phyloP scores from a whole-genome alignment of 2,797 vertebrate genomes.

The Bucorvus abyssinicus region DNA sequence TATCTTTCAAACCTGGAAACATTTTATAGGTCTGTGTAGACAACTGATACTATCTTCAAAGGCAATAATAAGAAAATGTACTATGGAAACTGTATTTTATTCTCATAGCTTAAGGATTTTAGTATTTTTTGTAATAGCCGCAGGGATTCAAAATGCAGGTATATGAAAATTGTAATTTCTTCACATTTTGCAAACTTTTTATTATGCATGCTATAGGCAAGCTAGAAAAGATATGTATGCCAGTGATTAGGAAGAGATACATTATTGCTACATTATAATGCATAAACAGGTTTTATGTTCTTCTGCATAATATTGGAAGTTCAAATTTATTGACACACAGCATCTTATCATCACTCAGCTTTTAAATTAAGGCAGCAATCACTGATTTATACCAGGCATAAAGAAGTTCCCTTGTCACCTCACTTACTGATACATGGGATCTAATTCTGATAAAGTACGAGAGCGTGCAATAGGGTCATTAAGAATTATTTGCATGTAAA shows the following conservation, averaged over 20 bases:
- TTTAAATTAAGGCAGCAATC: conserved; percentile 66
- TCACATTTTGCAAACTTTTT: conserved; percentile 62
- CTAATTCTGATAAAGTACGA: conserved; percentile 46
- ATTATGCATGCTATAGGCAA: conserved; percentile 73
- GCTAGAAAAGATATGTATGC: conserved; percentile 60
- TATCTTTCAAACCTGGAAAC: conserved; percentile 18
- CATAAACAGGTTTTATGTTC: conserved; percentile 75
- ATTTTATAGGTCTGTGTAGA: conserved; percentile 6
- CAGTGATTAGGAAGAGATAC: conserved; percentile 63
- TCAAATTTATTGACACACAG: conserved; percentile 67
- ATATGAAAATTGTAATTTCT: conserved; percentile 66
- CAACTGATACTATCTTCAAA: conserved; percentile 44
- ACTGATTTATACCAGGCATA: conserved; percentile 62
- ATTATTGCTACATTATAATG: conserved; percentile 68
- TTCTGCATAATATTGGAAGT: conserved; percentile 66
- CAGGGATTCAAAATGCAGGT: conserved; percentile 57
- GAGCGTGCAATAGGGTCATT: conserved; percentile 21
- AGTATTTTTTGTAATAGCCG: conserved; percentile 59
- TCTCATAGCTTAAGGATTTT: conserved; percentile 4
- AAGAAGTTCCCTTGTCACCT: conserved; percentile 57
- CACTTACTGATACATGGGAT: conserved; percentile 46
- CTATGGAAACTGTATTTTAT: conserved; percentile 43
- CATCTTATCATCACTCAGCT: conserved; percentile 60
- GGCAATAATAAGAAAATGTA: conserved; percentile 13
- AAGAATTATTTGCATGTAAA: conserved; percentile 49